Evolutionary conservation across 2,113 vertebrate genomes (phyloP).

Genomic region (Tauraco erythrolophus): DNA sequence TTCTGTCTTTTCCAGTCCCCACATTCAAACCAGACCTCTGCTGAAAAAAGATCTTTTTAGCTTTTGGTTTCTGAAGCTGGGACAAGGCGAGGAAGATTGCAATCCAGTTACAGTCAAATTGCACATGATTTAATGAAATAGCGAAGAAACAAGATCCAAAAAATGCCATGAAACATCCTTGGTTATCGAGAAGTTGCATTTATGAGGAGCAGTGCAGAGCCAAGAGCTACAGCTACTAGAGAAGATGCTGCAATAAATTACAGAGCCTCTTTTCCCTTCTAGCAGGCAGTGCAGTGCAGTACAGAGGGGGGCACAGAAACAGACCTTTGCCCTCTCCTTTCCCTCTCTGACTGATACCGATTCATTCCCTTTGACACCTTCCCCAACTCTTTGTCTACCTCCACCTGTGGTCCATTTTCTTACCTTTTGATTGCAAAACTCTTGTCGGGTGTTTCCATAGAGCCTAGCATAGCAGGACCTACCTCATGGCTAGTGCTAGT

Average conservation of each 20-base stretch:
- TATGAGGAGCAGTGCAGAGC: neutral
- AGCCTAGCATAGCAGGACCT: neutral
- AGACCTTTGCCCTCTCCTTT: neutral
- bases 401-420: neutral
- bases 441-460: neutral
- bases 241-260: neutral
- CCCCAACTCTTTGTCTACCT: neutral
- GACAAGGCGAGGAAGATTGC: neutral
- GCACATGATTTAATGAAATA: neutral
- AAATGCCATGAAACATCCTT: neutral
- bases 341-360: neutral
- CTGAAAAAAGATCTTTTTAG: neutral
- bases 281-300: accelerated
- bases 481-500: neutral
- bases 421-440: neutral
- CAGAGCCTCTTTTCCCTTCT: neutral
- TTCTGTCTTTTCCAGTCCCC: neutral
- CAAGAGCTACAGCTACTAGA: neutral
- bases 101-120: neutral
- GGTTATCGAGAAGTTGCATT: neutral
- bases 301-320: neutral
- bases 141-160: neutral
- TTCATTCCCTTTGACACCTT: neutral
- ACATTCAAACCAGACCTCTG: neutral
- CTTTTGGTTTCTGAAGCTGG: neutral